phyloP scores from a whole-genome alignment of 2,797 vertebrate species.

The Carduelis carduelis region DNA sequence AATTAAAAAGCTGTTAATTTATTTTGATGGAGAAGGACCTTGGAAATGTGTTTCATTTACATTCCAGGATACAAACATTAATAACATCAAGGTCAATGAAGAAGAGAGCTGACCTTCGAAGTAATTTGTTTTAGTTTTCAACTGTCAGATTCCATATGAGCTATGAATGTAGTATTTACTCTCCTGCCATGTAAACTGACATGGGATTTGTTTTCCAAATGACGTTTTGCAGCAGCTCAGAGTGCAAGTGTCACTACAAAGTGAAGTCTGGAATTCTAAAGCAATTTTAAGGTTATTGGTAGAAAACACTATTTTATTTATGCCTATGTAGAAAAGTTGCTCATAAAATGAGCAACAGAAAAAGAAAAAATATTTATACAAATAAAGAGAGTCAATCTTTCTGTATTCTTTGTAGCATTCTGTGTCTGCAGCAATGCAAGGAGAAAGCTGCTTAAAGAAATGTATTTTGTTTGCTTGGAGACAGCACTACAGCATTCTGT shows the following conservation, averaged over 20 bases:
- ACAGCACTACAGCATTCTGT: neutral
- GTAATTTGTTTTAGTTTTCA: slow-evolving; percentile 62
- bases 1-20: slow-evolving; percentile 67
- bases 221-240: slow-evolving; percentile 30
- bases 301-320: slow-evolving; percentile 16
- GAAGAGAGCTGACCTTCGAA: slow-evolving; percentile 22
- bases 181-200: slow-evolving; percentile 34
- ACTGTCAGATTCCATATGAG: slow-evolving; percentile 36
- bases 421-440: neutral
- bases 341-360: slow-evolving; percentile 2
- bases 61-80: slow-evolving; percentile 48
- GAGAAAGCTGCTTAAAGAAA: neutral
- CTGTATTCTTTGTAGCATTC: neutral
- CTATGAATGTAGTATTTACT: slow-evolving; percentile 33
- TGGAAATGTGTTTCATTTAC: slow-evolving; percentile 36
- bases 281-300: slow-evolving; percentile 19
- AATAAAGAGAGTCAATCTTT: neutral
- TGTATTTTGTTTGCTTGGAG: neutral
- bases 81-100: slow-evolving; percentile 50
- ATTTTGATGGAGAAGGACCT: neutral
- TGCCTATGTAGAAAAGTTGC: neutral
- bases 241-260: slow-evolving; percentile 1
- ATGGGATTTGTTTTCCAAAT: slow-evolving; percentile 57
- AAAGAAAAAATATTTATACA: slow-evolving; percentile 1
- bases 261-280: slow-evolving; percentile 2